Percentiles rank a stretch among this genome's conserved stretches.
Conservation (phyloP, 1,140 invertebrate species). For the Spodoptera litura region DNA sequence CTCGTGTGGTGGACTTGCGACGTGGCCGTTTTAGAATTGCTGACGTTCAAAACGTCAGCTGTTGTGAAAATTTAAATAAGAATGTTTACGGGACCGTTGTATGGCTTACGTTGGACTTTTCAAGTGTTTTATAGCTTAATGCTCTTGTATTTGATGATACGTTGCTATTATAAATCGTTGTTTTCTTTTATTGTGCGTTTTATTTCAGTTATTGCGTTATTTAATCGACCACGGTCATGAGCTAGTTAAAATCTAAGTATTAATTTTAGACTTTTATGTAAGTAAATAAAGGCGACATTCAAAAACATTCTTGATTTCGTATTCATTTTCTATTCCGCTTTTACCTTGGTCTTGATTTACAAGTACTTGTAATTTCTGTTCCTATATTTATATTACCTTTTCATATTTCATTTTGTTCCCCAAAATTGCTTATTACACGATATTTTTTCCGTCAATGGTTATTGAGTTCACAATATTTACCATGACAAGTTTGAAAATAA, state of each 20-base stretch:
- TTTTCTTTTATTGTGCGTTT: neutral
- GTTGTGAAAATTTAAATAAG: conserved; percentile 35
- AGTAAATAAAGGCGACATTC: neutral
- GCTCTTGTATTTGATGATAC: neutral
- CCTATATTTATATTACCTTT: no score
- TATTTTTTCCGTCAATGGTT: no score
- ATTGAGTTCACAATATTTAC: no score
- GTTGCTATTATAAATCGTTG: neutral
- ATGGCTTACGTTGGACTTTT: neutral
- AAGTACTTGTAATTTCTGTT: no score
- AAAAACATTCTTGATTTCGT: no score
- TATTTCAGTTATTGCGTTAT: neutral
- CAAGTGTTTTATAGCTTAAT: conserved; percentile 10
- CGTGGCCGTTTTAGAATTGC: conserved; percentile 17
- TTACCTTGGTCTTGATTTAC: no score
- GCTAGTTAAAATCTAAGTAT: no score
- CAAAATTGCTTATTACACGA: no score
- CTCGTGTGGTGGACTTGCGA: conserved; percentile 34
- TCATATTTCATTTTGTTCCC: no score
- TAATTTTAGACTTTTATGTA: neutral
- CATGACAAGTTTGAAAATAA: no score
- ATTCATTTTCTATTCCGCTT: no score
- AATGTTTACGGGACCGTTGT: conserved; percentile 1
- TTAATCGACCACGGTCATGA: neutral
- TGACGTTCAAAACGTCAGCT: conserved; percentile 18